Base-by-base conservation (phyloP, 1,140 invertebrate species). In the Philopotamus ludificatus region DNA sequence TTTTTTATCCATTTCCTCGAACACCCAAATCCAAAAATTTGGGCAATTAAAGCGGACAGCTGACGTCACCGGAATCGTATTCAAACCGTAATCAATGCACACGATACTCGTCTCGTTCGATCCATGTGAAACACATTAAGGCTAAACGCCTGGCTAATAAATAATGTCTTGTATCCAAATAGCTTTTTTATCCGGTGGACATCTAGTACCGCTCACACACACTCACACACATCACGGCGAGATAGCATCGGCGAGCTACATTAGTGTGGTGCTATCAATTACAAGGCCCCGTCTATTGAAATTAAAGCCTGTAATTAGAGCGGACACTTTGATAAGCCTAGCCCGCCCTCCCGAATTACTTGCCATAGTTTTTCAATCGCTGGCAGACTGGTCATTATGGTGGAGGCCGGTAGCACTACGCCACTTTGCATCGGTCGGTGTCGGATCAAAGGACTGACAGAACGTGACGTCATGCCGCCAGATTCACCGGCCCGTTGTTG, bases 251-350 rank as follows among this genome's bases (percentile, higher is more conserved):
- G 41, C 58, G 22, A n/a, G 12, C 34, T 54, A 54, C 61, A 63
- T 63, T 63, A 63, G 61, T 53, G 22, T n/a, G n/a, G 22, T 44
- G 50, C 61, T 63, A 63, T 63, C 61, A 63, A 63, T 63, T 63
- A 63, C 61, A 53, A 63, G 50, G 21, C 50, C 50, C 26, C 18
- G 18, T 15, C 15, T 10, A 22, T 26, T 16, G 18, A 63, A 39
- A 12, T 26, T 16, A 53, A 42, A 63, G 34, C 61, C 61, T 53
- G 50, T 63, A 41, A 63, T 63, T 63, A 63, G 54, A 57, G 54
- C 61, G 18, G 50, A 53, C 49, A 16, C 50, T 28, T 26, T 63
- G 49, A 54, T 54, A 63, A 51, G 61, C 26, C 28, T 12, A 41
- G 16, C 22, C 16, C 18, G 57, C 57, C 57, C 57, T 45, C 54